Conservation (phyloP, 2,888 invertebrate species). For the Reticulitermes lucifugus region DNA sequence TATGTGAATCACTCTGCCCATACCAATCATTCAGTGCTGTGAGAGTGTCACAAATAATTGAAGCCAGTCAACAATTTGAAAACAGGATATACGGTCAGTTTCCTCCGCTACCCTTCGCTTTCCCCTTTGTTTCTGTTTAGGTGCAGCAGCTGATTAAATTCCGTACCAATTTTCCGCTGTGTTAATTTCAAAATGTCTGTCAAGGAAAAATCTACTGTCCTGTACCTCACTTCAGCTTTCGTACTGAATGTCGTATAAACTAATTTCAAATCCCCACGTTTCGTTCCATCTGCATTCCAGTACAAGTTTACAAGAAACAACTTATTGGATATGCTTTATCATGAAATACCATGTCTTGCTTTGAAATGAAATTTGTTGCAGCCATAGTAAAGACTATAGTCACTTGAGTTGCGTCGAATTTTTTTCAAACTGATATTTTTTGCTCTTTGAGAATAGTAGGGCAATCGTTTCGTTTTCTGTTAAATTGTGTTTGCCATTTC, state of each 20-base stretch:
- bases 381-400: too few species aligned
- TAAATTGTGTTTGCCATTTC: too few species aligned
- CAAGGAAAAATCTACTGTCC: constrained; percentile 6
- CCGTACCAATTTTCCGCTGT: constrained; percentile 38
- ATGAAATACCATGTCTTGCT: not conserved
- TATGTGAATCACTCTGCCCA: not conserved
- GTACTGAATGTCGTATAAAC: not conserved
- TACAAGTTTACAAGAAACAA: not conserved
- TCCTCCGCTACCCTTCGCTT: not conserved
- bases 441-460: too few species aligned
- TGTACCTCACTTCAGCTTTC: not conserved
- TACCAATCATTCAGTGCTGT: not conserved
- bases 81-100: constrained; percentile 8
- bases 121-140: constrained; percentile 26
- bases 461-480: too few species aligned
- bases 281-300: not conserved
- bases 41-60: constrained; percentile 32
- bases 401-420: too few species aligned
- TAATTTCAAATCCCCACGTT: not conserved
- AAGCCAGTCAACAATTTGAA: constrained; percentile 31
- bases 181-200: constrained; percentile 35
- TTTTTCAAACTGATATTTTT: too few species aligned
- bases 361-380: too few species aligned
- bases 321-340: not conserved
- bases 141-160: constrained; percentile 38